A percentile compares a stretch with the other conserved stretches of the same genome.
phyloP scores from a whole-genome alignment of 2,113 vertebrate genomes.

The Macquaria ambigua region DNA sequence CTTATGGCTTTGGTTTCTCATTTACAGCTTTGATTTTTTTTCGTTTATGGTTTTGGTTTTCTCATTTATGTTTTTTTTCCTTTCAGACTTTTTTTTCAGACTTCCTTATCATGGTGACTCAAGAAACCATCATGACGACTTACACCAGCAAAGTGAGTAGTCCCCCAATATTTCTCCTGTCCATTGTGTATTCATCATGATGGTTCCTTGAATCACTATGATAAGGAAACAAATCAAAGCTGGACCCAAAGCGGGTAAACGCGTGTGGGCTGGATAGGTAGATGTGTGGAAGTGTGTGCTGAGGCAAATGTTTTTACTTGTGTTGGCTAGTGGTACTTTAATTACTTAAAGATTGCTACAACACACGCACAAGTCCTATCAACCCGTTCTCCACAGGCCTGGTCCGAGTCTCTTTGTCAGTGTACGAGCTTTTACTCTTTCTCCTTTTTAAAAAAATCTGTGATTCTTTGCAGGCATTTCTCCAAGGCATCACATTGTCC shows the following conservation, averaged over 20 bases:
- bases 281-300: constrained; percentile 14
- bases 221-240: constrained; percentile 53
- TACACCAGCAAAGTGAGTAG: constrained; percentile 73
- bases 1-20: constrained; percentile 54
- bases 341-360: constrained; percentile 10
- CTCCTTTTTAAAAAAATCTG: not conserved
- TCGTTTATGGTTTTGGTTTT: constrained; percentile 65
- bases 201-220: constrained; percentile 68
- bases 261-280: constrained; percentile 4
- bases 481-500: constrained; percentile 15
- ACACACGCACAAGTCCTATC: not conserved
- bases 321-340: constrained; percentile 5
- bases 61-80: constrained; percentile 68
- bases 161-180: constrained; percentile 60
- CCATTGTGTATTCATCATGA: constrained; percentile 60
- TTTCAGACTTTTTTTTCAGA: constrained; percentile 73
- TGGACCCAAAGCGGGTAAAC: constrained; percentile 27
- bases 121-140: constrained; percentile 73
- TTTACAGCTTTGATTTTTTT: constrained; percentile 50
- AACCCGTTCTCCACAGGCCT: constrained; percentile 24
- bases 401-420: not conserved
- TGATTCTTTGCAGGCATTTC: constrained; percentile 11
- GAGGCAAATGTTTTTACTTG: constrained; percentile 21
- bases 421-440: not conserved
- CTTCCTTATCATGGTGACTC: constrained; percentile 73